Evolutionary conservation across 2,113 vertebrate species (phyloP), one percentile per base, ranked within the genome.

Genomic region (Oncorhynchus mykiss): DNA sequence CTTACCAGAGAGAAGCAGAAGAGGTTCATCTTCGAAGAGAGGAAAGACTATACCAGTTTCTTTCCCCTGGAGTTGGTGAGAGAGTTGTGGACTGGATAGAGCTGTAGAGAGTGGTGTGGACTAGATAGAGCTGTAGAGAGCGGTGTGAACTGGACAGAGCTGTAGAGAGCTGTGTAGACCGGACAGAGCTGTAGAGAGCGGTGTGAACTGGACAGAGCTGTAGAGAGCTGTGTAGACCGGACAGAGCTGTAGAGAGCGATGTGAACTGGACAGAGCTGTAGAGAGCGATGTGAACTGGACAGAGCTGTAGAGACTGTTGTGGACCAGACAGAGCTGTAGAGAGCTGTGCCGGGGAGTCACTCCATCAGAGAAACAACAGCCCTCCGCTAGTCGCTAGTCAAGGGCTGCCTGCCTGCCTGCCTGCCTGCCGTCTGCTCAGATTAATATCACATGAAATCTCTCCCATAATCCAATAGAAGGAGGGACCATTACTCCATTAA

Each of bases 1-100:
- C 96, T 96, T 94, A 98, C 96, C 96, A 98, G 88, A 7, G 97
- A 97, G 87, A 99, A 96, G 91, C 97, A 99, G 93, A 99, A 98
- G 72, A 99, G 95, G 87, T 97, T 99, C 97, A 98, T 98, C 82
- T 78, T 92, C 88, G 49, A 91, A 89, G 48, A 75, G 20, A 57
- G 69, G 66, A n/a, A 22, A 54, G 71, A 29, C 70, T 57, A 66
- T 66, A 59, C 24, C 80, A 84, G 12, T 31, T 0, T 51, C 22
- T 18, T 45, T 34, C 20, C 39, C 9, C 76, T 69, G 66, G 66
- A 34, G 66, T 66, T 0, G 12, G n/a, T 64, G 71, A 78, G 71
- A 20, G n/a, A 3, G 3, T 83, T 82, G 74, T 49, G 62, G 31
- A 78, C 74, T 78, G 74, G 78, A 80, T 89, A 92, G 71, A 76